Evolutionary conservation across 2,888 invertebrate genomes (phyloP).

Genomic region (Agriopis marginaria): DNA sequence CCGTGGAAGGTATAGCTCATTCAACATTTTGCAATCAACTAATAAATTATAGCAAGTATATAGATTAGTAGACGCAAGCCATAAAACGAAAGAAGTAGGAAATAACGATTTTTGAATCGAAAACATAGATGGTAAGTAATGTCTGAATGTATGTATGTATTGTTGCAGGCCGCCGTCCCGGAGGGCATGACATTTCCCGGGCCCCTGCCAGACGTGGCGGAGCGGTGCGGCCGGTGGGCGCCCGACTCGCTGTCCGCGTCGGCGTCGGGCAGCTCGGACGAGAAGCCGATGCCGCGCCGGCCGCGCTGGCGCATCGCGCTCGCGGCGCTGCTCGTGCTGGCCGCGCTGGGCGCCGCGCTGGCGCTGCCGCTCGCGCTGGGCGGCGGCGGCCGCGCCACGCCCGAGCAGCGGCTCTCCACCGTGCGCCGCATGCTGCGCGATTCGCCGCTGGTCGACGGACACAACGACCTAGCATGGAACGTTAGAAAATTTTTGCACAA

Average conservation of each 20-base stretch:
- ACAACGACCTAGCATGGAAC: slow-evolving; percentile 96
- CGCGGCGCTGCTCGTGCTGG: slow-evolving; percentile 86
- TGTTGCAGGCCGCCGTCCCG: slow-evolving; percentile 80
- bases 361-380: slow-evolving; percentile 86
- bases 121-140: too few relatives aligned
- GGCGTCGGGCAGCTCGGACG: slow-evolving; percentile 82
- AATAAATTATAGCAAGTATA: too few relatives aligned
- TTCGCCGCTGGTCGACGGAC: slow-evolving; percentile 91
- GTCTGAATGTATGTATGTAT: too few relatives aligned
- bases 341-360: slow-evolving; percentile 86
- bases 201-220: slow-evolving; percentile 83
- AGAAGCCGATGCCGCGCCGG: slow-evolving; percentile 83
- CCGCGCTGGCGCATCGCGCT: slow-evolving; percentile 85
- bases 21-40: too few relatives aligned
- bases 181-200: slow-evolving; percentile 84
- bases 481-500: slow-evolving; percentile 95
- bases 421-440: slow-evolving; percentile 89
- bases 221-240: slow-evolving; percentile 84
- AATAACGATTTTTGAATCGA: too few relatives aligned
- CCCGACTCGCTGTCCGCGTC: slow-evolving; percentile 81
- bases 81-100: too few relatives aligned
- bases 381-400: slow-evolving; percentile 80
- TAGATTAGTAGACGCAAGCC: too few relatives aligned
- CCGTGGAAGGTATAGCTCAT: too few relatives aligned
- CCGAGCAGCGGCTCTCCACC: slow-evolving; percentile 88